Evolutionary conservation across 2,797 vertebrate species (phyloP).

Genomic region (Ammospiza maritima): DNA sequence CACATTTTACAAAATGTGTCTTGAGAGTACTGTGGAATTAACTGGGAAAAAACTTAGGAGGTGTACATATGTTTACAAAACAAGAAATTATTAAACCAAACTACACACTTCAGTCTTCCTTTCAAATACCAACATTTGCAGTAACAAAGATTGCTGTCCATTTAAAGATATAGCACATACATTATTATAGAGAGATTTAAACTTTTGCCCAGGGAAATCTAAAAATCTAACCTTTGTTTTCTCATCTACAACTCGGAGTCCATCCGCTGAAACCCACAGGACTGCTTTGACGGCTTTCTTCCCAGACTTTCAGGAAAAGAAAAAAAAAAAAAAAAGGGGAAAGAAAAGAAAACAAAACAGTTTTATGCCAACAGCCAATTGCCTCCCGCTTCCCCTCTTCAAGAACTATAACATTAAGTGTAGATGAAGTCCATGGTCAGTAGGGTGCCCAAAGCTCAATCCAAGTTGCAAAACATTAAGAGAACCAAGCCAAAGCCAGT

Average conservation of each 20-base stretch:
- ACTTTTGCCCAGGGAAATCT: conserved; percentile 48
- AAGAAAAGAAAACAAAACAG: not conserved
- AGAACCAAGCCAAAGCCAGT: conserved; percentile 76
- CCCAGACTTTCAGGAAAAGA: conserved; percentile 84
- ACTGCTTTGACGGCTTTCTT: conserved; percentile 97
- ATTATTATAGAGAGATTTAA: not conserved
- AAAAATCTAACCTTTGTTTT: conserved; percentile 96
- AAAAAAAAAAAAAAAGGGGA: not conserved
- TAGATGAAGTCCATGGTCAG: conserved; percentile 75
- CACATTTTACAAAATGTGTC: not conserved
- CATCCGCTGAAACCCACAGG: conserved; percentile 97
- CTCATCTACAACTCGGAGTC: conserved; percentile 97
- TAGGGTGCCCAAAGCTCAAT: conserved; percentile 77
- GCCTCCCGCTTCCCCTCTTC: conserved; percentile 57
- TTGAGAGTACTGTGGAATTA: not conserved
- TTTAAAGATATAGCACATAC: not conserved
- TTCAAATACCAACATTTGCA: not conserved
- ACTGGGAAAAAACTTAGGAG: not conserved
- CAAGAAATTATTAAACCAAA: not conserved
- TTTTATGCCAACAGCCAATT: conserved; percentile 27
- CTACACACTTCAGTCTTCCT: not conserved
- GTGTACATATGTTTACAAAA: not conserved
- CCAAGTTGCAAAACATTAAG: conserved; percentile 77
- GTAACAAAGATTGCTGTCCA: not conserved
- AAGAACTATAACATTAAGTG: conserved; percentile 70